Evolutionary conservation across 2,888 invertebrate species (phyloP).

Genomic region (Agrotis segetum): DNA sequence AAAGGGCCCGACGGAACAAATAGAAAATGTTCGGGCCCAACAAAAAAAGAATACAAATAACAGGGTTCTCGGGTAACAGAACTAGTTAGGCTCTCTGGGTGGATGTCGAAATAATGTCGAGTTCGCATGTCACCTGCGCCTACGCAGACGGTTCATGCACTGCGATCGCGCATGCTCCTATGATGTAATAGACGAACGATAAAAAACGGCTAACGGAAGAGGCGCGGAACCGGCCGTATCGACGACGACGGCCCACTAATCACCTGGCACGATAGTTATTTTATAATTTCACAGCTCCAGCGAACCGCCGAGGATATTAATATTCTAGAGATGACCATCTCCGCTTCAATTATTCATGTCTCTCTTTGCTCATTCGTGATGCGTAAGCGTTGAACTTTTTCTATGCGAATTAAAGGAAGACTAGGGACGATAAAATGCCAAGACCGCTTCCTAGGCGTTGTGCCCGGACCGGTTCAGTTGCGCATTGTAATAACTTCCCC

Average conservation of each 20-base stretch:
- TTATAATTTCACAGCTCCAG: slow-evolving; percentile 74
- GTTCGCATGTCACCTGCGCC: slow-evolving; percentile 89
- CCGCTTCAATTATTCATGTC: slow-evolving; percentile 79
- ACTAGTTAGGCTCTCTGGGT: slow-evolving; percentile 80
- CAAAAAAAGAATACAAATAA: slow-evolving; percentile 84
- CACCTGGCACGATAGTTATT: slow-evolving; percentile 74
- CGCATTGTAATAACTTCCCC: slow-evolving; percentile 80
- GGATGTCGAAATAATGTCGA: slow-evolving; percentile 79
- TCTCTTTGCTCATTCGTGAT: slow-evolving; percentile 72
- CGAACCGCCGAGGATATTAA: slow-evolving; percentile 65
- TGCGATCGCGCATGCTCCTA: slow-evolving; percentile 75
- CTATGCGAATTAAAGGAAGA: slow-evolving; percentile 71
- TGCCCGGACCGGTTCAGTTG: slow-evolving; percentile 76
- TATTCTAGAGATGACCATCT: slow-evolving; percentile 74
- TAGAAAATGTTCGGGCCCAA: slow-evolving; percentile 83
- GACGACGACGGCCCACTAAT: slow-evolving; percentile 76
- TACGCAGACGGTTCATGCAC: slow-evolving; percentile 84
- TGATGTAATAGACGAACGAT: slow-evolving; percentile 84
- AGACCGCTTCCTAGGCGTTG: slow-evolving; percentile 76
- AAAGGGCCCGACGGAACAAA: slow-evolving; percentile 89
- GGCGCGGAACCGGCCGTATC: slow-evolving; percentile 81
- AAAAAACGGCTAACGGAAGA: slow-evolving; percentile 85
- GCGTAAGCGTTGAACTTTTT: slow-evolving; percentile 75
- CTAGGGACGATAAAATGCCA: slow-evolving; percentile 74
- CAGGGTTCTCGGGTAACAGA: slow-evolving; percentile 86